Evolutionary conservation across 2,888 invertebrate genomes (phyloP).

Genomic region (Chelonus formosanus): DNA sequence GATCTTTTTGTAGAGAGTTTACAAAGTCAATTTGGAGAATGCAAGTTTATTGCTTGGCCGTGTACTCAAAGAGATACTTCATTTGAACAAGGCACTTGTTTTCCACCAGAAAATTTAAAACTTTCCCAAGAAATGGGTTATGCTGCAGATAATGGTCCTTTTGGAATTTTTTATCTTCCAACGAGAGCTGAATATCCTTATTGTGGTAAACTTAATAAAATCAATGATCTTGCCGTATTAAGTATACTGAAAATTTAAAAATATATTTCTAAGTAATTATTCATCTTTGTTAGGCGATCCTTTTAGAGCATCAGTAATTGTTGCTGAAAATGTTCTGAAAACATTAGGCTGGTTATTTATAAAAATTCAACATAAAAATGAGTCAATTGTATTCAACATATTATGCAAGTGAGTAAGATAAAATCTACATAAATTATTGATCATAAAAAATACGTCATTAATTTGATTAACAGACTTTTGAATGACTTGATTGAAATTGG

Average conservation of each 20-base stretch:
- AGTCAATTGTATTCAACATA: conserved; percentile 64
- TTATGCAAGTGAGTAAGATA: conserved; percentile 66
- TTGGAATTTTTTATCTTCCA: conserved; percentile 69
- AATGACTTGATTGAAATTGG: no score
- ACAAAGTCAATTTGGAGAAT: conserved; percentile 59
- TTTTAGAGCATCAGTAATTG: conserved; percentile 65
- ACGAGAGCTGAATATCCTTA: conserved; percentile 67
- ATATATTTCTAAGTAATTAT: conserved; percentile 23
- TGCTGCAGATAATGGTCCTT: conserved; percentile 54
- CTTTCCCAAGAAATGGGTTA: conserved; percentile 60
- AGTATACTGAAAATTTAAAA: conserved; percentile 4
- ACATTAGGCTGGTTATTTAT: conserved; percentile 66
- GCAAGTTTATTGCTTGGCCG: conserved; percentile 68
- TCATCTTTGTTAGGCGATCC: conserved; percentile 65
- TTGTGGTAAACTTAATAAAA: conserved; percentile 66
- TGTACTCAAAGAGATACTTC: conserved; percentile 67
- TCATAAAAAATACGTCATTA: no score
- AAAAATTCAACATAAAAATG: conserved; percentile 61
- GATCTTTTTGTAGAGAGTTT: conserved; percentile 68
- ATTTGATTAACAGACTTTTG: no score
- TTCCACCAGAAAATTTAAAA: conserved; percentile 62
- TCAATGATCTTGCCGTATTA: not conserved
- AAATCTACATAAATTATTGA: no score
- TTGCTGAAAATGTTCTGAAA: conserved; percentile 64
- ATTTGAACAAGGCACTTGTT: conserved; percentile 68